A percentile compares a stretch with the other conserved stretches of the same genome.
Conservation (phyloP, 2,888 invertebrate genomes). For the Nemapogon koenigi region DNA sequence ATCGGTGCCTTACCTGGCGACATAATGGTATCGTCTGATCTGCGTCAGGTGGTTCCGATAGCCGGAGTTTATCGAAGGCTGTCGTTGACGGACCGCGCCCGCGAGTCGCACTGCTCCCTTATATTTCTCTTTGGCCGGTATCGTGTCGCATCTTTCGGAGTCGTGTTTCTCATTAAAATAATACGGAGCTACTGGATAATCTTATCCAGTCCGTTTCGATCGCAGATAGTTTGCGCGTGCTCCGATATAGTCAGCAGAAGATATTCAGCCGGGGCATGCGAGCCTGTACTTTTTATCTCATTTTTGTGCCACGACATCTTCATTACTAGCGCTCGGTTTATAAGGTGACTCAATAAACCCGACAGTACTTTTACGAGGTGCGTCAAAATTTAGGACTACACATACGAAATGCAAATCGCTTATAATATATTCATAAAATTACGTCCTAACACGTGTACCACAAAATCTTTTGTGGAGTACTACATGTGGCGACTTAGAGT, state of each 20-base stretch:
- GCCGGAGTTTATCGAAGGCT: constrained; percentile 47
- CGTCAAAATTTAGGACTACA: constrained; percentile 17
- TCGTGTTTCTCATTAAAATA: constrained; percentile 66
- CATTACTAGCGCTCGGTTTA: constrained; percentile 46
- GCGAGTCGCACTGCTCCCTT: constrained; percentile 26
- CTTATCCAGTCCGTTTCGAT: constrained; percentile 63
- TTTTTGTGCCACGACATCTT: constrained; percentile 51
- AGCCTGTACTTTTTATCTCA: constrained; percentile 51
- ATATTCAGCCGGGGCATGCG: constrained; percentile 56
- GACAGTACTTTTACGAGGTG: constrained; percentile 22
- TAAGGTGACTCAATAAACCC: constrained; percentile 9
- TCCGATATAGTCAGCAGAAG: constrained; percentile 53
- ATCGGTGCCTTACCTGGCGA: constrained; percentile 59
- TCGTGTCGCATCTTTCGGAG: constrained; percentile 55
- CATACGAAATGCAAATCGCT: constrained; percentile 37
- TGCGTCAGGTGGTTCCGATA: constrained; percentile 61
- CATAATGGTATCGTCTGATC: constrained; percentile 61
- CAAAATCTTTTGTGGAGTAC: constrained; percentile 38
- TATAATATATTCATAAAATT: constrained; percentile 53
- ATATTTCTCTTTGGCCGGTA: constrained; percentile 59
- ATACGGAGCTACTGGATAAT: constrained; percentile 65
- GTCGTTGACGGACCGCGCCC: constrained; percentile 26
- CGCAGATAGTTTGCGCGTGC: constrained; percentile 64
- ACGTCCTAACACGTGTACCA: constrained; percentile 42
- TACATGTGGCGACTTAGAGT: constrained; percentile 20